Percentiles rank a stretch among this genome's conserved stretches.
phyloP scores from a whole-genome alignment of 2,888 invertebrate genomes.

The Oxyscelio sp. region DNA sequence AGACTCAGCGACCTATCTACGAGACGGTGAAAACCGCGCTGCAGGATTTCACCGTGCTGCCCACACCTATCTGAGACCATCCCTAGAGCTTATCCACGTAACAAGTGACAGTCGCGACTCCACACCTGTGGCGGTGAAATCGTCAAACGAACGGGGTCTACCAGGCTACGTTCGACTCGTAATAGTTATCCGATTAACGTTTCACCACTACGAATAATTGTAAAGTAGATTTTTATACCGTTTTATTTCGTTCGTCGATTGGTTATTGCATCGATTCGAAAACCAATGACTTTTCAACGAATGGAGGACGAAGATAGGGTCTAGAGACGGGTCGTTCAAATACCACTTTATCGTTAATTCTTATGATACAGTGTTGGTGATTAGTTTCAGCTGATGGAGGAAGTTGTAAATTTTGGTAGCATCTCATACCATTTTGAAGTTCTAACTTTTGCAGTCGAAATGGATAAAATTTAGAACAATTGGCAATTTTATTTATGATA shows the following conservation, averaged over 20 bases:
- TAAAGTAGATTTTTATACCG: conserved; percentile 68
- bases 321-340: conserved; percentile 34
- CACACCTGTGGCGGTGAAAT: conserved; percentile 33
- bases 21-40: conserved; percentile 97
- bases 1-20: conserved; percentile 94
- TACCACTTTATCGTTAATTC: conserved; percentile 51
- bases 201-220: conserved; percentile 43
- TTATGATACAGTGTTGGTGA: not conserved
- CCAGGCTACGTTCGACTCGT: conserved; percentile 61
- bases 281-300: conserved; percentile 20
- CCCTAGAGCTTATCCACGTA: conserved; percentile 78
- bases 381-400: not conserved
- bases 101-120: conserved; percentile 19
- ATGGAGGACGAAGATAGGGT: conserved; percentile 9
- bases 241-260: conserved; percentile 42
- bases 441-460: too few species aligned
- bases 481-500: too few species aligned
- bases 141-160: conserved; percentile 41
- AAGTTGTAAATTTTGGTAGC: not conserved
- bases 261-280: conserved; percentile 17
- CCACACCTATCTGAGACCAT: conserved; percentile 94
- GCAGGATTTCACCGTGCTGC: conserved; percentile 96
- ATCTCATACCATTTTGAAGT: too few species aligned
- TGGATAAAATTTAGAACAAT: too few species aligned
- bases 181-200: conserved; percentile 49